Evolutionary conservation across 2,797 vertebrate genomes (phyloP).

Genomic region (Avahi laniger): DNA sequence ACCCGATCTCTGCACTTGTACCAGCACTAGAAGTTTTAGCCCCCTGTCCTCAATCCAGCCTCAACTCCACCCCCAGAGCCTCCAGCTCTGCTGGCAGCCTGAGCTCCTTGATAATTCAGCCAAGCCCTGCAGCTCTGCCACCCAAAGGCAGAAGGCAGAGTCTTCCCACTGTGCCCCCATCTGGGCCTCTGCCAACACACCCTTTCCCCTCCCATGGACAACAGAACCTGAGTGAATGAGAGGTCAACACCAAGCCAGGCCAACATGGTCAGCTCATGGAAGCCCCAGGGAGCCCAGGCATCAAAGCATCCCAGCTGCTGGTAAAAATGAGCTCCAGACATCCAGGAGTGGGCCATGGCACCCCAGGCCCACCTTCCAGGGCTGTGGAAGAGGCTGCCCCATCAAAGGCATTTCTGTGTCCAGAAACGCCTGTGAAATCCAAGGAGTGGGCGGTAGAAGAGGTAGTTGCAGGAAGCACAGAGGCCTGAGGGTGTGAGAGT

Average conservation of each 20-base stretch:
- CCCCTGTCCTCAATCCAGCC: not conserved
- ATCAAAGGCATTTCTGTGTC: conserved; percentile 23
- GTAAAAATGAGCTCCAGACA: conserved; percentile 38
- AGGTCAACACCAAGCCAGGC: not conserved
- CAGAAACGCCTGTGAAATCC: not conserved
- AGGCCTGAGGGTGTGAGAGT: not conserved
- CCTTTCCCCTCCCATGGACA: not conserved
- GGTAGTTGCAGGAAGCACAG: not conserved
- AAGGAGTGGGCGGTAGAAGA: not conserved
- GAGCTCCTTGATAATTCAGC: not conserved
- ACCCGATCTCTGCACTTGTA: not conserved
- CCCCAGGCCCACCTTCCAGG: not conserved
- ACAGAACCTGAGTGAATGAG: not conserved
- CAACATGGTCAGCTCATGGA: not conserved
- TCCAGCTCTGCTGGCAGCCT: not conserved
- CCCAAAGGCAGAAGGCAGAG: not conserved
- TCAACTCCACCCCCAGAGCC: not conserved
- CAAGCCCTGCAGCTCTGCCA: not conserved
- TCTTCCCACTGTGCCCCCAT: not conserved
- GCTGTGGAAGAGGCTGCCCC: not conserved
- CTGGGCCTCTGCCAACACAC: not conserved
- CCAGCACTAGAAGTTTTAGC: not conserved
- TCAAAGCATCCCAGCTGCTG: not conserved
- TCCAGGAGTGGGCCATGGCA: not conserved
- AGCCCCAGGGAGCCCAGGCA: not conserved